phyloP scores from a whole-genome alignment of 2,113 vertebrate species.

The Phoenicopterus ruber region DNA sequence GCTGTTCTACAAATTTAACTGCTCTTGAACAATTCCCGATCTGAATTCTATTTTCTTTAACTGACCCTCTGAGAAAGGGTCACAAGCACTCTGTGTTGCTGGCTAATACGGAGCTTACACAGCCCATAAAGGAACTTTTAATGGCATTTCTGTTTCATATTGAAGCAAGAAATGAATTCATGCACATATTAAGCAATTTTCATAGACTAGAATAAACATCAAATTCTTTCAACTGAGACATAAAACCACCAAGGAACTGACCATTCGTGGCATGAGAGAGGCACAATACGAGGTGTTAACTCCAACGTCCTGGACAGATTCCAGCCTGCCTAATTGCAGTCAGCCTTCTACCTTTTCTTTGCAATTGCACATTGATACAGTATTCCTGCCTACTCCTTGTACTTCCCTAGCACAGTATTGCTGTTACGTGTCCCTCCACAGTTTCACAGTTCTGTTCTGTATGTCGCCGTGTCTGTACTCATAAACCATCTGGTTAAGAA shows the following conservation, averaged over 20 bases:
- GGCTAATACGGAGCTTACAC: background rate
- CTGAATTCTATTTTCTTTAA: slow-evolving; percentile 3
- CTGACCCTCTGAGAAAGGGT: background rate
- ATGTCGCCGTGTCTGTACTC: background rate
- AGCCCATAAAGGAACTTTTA: background rate
- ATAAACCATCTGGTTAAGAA: background rate
- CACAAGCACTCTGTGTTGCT: background rate
- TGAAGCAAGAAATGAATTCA: background rate
- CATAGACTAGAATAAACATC: background rate
- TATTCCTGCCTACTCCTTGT: background rate
- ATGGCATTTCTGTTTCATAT: background rate
- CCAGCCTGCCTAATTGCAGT: background rate
- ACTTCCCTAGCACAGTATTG: background rate
- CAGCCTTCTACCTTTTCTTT: background rate
- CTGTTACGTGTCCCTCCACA: background rate
- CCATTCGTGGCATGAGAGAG: background rate
- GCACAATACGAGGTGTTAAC: background rate
- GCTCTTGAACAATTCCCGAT: background rate
- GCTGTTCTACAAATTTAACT: background rate
- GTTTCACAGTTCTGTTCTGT: background rate
- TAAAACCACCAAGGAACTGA: background rate
- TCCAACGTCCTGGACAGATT: background rate
- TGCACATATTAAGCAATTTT: background rate
- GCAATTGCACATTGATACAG: background rate
- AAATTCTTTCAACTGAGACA: background rate